A percentile compares a stretch with the other conserved stretches of the same genome.
These are phyloP conservation scores for Pelagia noctiluca DNA, from an alignment of 30 jellyfish, hydroid and myxozoan genomes.

Conservation along the genomic window DNA sequence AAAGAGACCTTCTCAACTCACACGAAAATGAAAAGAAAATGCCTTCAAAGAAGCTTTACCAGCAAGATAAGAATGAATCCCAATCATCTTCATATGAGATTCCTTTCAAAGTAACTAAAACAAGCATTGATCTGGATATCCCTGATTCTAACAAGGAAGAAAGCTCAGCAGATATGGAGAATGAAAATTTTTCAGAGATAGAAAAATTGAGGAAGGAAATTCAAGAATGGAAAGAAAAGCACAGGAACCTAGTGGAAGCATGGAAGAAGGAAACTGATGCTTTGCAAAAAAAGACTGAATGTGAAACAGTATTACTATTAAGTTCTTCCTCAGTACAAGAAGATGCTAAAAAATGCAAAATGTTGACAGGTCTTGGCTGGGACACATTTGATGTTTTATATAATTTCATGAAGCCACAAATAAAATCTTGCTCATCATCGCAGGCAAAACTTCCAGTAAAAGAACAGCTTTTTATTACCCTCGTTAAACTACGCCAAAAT, in stretches of 20 bases:
- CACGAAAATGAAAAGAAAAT: background rate
- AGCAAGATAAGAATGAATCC: background rate
- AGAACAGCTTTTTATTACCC: slow-evolving; percentile 40
- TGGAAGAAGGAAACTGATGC: background rate
- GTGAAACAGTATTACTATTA: background rate
- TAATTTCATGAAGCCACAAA: background rate
- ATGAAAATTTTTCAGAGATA: background rate
- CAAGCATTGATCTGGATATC: background rate
- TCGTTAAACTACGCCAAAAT: slow-evolving; percentile 40
- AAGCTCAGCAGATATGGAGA: background rate
- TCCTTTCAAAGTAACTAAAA: background rate
- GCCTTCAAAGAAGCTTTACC: background rate
- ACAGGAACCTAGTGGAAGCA: background rate
- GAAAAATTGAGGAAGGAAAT: background rate
- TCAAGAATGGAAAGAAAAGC: background rate
- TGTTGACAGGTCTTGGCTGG: slow-evolving; percentile 29
- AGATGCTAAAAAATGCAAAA: slow-evolving; percentile 10
- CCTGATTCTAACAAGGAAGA: background rate
- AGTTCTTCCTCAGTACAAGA: background rate
- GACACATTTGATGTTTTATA: background rate
- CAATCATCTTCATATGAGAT: background rate
- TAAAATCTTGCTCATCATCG: background rate
- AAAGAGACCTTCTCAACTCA: too few relatives aligned
- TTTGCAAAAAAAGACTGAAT: background rate
- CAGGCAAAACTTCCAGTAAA: background rate